Percentiles rank a stretch among this genome's conserved stretches.
phyloP scores from a whole-genome alignment of 2,113 vertebrate species.

The Columba janthina region DNA sequence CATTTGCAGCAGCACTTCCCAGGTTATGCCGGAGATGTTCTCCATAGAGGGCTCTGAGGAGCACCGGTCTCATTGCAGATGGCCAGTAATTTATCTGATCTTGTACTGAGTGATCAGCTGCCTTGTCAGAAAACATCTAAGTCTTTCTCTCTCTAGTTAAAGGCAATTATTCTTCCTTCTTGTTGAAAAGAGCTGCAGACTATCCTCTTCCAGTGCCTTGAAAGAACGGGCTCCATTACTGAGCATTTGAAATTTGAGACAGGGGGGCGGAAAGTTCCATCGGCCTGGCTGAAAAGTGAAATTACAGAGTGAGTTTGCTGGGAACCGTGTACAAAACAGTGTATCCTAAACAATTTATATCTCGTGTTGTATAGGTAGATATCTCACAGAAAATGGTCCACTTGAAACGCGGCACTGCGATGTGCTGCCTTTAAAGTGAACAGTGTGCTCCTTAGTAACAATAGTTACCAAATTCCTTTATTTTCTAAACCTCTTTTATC shows the following conservation, averaged over 20 bases:
- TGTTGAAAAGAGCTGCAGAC: background rate
- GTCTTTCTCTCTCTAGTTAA: background rate
- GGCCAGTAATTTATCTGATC: slow-evolving; percentile 6
- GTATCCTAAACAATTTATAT: background rate
- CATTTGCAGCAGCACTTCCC: background rate
- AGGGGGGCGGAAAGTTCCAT: background rate
- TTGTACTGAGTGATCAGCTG: background rate
- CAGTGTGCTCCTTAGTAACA: background rate
- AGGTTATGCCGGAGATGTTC: background rate
- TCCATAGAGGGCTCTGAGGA: background rate
- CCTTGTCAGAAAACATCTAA: background rate
- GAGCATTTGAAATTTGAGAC: slow-evolving; percentile 17
- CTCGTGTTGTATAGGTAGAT: background rate
- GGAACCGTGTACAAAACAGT: background rate
- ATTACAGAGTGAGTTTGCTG: slow-evolving; percentile 26
- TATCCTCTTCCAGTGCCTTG: background rate
- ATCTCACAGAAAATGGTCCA: background rate
- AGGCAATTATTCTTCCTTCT: slow-evolving; percentile 21
- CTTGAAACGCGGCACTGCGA: background rate
- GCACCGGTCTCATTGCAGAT: background rate
- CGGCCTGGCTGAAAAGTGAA: slow-evolving; percentile 10
- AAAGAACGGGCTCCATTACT: background rate
- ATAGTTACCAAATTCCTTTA: background rate
- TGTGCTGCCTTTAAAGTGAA: background rate
- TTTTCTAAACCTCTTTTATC: background rate